Percentiles rank a stretch among this genome's conserved stretches.
Evolutionary conservation across 2,888 invertebrate species (phyloP).

Genomic region (Tholera decimalis): DNA sequence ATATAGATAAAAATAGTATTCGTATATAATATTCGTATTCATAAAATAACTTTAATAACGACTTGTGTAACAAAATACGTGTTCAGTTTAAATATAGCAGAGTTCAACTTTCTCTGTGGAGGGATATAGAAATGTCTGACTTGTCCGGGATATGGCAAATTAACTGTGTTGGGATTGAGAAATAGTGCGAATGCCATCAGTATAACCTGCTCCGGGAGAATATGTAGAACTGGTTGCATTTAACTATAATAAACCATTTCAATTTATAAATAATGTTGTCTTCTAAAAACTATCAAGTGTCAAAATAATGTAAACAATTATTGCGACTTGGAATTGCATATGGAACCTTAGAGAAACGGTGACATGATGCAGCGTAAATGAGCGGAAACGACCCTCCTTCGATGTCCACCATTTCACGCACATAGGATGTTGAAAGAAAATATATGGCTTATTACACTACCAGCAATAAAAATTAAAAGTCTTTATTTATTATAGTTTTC

Average conservation of each 20-base stretch:
- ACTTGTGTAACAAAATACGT: conserved; percentile 4
- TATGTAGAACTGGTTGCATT: conserved; percentile 1
- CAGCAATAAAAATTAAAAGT: not conserved
- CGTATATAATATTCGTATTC: too few relatives aligned
- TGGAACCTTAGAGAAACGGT: too few relatives aligned
- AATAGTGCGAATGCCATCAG: conserved; percentile 9
- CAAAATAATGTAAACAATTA: too few relatives aligned
- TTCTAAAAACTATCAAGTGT: too few relatives aligned
- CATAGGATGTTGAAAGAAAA: not conserved
- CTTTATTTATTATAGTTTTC: not conserved
- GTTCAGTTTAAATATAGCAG: conserved; percentile 35
- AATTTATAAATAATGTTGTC: too few relatives aligned
- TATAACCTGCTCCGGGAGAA: not conserved
- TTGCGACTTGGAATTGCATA: too few relatives aligned
- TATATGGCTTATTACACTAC: not conserved
- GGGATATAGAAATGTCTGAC: conserved; percentile 34
- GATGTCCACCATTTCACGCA: too few relatives aligned
- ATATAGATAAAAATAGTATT: too few relatives aligned
- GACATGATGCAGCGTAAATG: too few relatives aligned
- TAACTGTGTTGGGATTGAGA: conserved; percentile 23
- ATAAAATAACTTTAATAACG: too few relatives aligned
- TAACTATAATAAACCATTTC: too few relatives aligned
- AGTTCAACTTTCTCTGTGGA: conserved; percentile 47
- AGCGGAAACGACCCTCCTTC: too few relatives aligned
- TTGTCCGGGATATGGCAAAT: conserved; percentile 55